phyloP scores from a whole-genome alignment of 2,888 invertebrate genomes.

The Sinodicranocentrus sp. region DNA sequence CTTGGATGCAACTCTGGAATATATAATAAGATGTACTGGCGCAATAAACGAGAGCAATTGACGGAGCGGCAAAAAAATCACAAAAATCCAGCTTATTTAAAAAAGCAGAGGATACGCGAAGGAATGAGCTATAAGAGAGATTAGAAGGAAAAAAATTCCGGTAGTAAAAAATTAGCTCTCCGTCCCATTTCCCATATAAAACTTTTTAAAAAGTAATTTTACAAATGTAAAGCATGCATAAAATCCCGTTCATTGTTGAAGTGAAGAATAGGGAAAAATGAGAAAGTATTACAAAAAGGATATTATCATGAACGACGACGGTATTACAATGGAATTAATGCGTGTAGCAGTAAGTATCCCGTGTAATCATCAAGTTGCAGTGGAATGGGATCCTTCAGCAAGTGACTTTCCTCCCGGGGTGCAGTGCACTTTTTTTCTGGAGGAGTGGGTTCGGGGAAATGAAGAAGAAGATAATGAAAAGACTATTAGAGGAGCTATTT shows the following conservation, averaged over 20 bases:
- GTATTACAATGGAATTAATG: constrained; percentile 41
- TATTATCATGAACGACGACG: neutral
- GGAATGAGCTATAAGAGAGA: neutral
- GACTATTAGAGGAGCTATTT: constrained; percentile 75
- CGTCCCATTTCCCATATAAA: neutral
- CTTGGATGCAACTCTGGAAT: constrained; percentile 2
- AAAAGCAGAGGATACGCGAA: too few species aligned
- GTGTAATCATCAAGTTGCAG: constrained; percentile 25
- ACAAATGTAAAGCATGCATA: neutral
- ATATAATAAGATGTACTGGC: too few species aligned
- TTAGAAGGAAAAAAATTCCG: constrained; percentile 5
- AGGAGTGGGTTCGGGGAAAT: neutral
- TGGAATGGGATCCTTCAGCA: constrained; percentile 1
- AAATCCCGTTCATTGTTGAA: neutral
- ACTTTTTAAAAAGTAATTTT: constrained; percentile 9
- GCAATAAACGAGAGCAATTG: neutral
- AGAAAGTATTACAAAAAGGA: neutral
- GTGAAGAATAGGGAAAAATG: neutral
- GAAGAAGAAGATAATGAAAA: constrained; percentile 71
- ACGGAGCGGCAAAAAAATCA: constrained; percentile 12
- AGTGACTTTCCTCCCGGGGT: too few species aligned
- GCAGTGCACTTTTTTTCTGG: neutral
- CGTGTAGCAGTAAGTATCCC: too few species aligned
- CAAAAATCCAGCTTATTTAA: neutral
- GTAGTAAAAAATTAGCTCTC: constrained; percentile 6